phyloP scores from a whole-genome alignment of 92 coral and sea anemone species.

The Chrysogorgia sp. region DNA sequence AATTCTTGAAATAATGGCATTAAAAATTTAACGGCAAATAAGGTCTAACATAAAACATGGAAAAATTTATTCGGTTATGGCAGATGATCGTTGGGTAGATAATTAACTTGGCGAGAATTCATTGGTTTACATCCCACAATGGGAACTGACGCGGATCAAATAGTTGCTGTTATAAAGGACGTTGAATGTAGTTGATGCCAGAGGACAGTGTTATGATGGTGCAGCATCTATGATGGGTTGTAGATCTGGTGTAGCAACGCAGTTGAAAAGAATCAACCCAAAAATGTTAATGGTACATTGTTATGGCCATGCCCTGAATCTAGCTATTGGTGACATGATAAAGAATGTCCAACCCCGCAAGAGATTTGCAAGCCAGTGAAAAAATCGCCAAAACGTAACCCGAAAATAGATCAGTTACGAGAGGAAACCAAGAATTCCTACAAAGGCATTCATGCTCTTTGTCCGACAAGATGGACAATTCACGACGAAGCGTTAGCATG shows the following conservation, averaged over 20 bases:
- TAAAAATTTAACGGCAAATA: slow-evolving; percentile 36
- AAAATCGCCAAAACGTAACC: slow-evolving; percentile 45
- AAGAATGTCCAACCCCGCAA: slow-evolving; percentile 52
- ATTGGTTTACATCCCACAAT: too few species aligned
- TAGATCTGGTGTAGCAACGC: slow-evolving; percentile 55
- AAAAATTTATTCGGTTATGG: slow-evolving; percentile 56
- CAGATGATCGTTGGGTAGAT: slow-evolving; percentile 62
- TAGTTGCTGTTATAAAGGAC: too few species aligned
- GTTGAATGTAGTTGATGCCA: slow-evolving; percentile 41
- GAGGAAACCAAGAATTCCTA: too few species aligned
- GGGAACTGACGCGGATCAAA: too few species aligned
- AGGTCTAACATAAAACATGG: slow-evolving; percentile 31
- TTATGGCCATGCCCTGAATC: too few species aligned
- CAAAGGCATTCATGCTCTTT: too few species aligned
- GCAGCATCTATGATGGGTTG: slow-evolving; percentile 56
- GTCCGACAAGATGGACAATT: too few species aligned
- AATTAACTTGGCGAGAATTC: slow-evolving; percentile 44
- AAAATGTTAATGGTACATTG: too few species aligned
- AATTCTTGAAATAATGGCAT: slow-evolving; percentile 47
- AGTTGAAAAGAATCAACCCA: too few species aligned
- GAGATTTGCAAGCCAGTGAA: slow-evolving; percentile 53
- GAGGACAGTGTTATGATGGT: slow-evolving; percentile 63
- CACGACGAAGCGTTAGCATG: too few species aligned
- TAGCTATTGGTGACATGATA: too few species aligned
- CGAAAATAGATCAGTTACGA: slow-evolving; percentile 54